These are phyloP conservation scores for Leucoraja erinaceus DNA, from an alignment of 2,113 vertebrate genomes.

Conservation along the genomic window DNA sequence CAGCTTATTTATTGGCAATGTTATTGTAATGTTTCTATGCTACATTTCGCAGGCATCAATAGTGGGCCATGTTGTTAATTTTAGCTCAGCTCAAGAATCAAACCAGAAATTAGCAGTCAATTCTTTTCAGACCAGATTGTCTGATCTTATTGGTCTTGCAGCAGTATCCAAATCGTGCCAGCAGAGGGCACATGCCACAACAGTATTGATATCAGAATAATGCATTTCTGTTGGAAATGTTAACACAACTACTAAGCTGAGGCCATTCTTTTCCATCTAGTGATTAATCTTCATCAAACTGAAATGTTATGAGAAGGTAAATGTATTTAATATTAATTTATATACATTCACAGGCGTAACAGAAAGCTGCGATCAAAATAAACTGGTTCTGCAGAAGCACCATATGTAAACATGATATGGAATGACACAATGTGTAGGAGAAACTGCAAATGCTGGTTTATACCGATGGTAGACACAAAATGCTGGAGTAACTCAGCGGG, in stretches of 20 bases:
- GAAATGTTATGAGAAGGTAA: background rate
- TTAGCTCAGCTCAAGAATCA: no score
- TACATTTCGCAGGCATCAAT: background rate
- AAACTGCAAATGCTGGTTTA: no score
- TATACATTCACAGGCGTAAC: background rate
- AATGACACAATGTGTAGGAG: background rate
- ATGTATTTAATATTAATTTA: background rate
- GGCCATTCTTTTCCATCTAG: background rate
- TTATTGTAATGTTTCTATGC: background rate
- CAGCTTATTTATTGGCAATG: background rate
- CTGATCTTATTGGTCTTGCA: background rate
- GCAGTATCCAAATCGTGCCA: background rate
- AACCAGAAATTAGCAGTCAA: background rate
- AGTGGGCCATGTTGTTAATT: background rate
- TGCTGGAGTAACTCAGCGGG: no score
- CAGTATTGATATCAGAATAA: background rate
- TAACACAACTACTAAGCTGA: background rate
- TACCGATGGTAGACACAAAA: no score
- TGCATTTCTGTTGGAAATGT: background rate
- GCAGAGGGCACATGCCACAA: background rate
- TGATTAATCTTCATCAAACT: background rate
- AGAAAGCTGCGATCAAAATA: background rate
- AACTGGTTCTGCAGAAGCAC: background rate
- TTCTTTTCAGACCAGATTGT: background rate
- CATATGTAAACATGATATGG: background rate